A percentile compares a stretch with the other conserved stretches of the same genome.
phyloP scores from a whole-genome alignment of 2,113 vertebrate species.

The Catagonus wagneri region DNA sequence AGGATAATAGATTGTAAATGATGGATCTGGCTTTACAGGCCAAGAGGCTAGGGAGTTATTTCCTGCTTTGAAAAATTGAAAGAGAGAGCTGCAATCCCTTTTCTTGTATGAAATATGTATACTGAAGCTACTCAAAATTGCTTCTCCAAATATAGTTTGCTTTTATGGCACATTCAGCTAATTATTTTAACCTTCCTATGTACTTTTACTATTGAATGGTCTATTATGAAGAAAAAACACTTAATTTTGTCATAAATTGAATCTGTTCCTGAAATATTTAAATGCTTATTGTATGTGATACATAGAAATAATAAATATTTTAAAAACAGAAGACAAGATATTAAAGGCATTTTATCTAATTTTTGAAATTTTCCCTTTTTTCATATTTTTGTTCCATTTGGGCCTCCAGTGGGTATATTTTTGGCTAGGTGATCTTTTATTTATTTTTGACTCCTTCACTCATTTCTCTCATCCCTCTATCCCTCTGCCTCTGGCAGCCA shows the following conservation, averaged over 20 bases:
- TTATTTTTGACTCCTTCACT: no score
- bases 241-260: not conserved
- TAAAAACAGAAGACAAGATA: not conserved
- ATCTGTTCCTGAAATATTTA: not conserved
- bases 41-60: not conserved
- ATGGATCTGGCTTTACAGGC: not conserved
- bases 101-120: not conserved
- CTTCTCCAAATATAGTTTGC: not conserved
- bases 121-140: not conserved
- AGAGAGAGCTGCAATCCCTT: not conserved
- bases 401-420: no score
- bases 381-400: no score
- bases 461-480: no score
- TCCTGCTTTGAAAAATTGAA: not conserved
- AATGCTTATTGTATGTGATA: not conserved
- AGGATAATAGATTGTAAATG: not conserved
- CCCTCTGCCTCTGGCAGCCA: no score
- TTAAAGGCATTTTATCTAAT: not conserved
- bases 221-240: not conserved
- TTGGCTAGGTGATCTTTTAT: no score
- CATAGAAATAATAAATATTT: not conserved
- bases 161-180: not conserved
- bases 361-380: no score
- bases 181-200: not conserved
- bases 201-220: not conserved